Percentiles rank a stretch among this genome's conserved stretches.
These are phyloP conservation scores for Cenopis cana DNA, from an alignment of 2,888 invertebrate species.

Conservation along the genomic window DNA sequence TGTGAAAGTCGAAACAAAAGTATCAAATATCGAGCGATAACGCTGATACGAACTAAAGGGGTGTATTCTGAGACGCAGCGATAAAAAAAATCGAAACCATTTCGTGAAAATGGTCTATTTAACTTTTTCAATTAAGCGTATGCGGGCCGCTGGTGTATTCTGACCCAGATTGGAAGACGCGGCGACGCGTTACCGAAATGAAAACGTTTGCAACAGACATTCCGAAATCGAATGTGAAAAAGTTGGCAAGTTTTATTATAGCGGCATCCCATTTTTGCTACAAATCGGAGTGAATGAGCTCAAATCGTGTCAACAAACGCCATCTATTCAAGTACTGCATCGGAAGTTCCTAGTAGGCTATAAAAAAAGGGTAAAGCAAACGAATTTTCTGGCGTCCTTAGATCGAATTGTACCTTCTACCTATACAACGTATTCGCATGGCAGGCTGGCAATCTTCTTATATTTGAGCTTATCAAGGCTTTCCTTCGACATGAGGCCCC, in stretches of 20 bases:
- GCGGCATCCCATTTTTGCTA: constrained; percentile 24
- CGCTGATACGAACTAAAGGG: constrained; percentile 46
- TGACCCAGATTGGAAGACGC: constrained; percentile 60
- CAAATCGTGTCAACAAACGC: constrained; percentile 52
- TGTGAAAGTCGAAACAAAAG: constrained; percentile 39
- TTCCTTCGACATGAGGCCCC: constrained; percentile 62
- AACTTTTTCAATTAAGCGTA: constrained; percentile 79
- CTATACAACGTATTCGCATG: constrained; percentile 62
- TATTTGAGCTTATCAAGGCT: constrained; percentile 69
- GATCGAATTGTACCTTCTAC: constrained; percentile 63
- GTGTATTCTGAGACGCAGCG: constrained; percentile 49
- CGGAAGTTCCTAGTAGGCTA: constrained; percentile 58
- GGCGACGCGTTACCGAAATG: constrained; percentile 66
- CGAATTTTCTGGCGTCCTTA: constrained; percentile 63
- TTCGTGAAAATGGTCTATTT: constrained; percentile 74
- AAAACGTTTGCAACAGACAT: constrained; percentile 57
- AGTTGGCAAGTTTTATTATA: constrained; percentile 37
- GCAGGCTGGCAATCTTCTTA: constrained; percentile 63
- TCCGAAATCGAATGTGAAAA: constrained; percentile 34
- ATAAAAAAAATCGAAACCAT: constrained; percentile 63
- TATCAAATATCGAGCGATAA: constrained; percentile 37
- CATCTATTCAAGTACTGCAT: constrained; percentile 42
- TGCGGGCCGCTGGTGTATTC: constrained; percentile 62
- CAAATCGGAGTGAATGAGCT: constrained; percentile 32
- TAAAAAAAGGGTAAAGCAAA: constrained; percentile 70